phyloP scores from a whole-genome alignment of 2,888 invertebrate genomes.

The Urechis unicinctus region DNA sequence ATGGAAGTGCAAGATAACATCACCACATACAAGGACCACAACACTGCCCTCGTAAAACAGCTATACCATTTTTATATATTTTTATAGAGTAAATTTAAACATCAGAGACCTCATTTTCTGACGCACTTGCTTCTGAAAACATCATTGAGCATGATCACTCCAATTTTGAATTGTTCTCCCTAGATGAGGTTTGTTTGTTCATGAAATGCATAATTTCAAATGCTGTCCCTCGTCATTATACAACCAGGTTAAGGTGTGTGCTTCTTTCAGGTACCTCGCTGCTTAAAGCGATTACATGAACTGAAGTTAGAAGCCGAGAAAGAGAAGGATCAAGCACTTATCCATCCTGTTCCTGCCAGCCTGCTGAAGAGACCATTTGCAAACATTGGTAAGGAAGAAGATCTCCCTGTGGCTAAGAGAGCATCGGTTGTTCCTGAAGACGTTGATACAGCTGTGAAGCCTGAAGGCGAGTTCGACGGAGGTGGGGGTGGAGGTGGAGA shows the following conservation, averaged over 20 bases:
- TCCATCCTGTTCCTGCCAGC: no score
- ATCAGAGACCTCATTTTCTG: no score
- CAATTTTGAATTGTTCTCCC: no score
- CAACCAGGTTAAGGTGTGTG: no score
- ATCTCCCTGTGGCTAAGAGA: not conserved
- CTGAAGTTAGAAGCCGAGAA: slow-evolving; percentile 5
- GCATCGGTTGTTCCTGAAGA: slow-evolving; percentile 5
- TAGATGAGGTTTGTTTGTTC: no score
- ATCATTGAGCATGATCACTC: no score
- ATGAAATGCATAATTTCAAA: no score
- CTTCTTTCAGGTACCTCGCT: slow-evolving; percentile 3
- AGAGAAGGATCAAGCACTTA: not conserved
- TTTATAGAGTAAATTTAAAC: no score
- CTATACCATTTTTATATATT: no score
- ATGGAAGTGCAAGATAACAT: slow-evolving; percentile 97
- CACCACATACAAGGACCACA: slow-evolving; percentile 79
- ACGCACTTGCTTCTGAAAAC: no score
- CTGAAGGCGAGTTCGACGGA: not conserved
- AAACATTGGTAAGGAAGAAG: slow-evolving; percentile 12
- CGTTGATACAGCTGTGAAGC: not conserved
- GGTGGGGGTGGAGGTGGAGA: not conserved
- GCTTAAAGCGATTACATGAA: slow-evolving; percentile 4
- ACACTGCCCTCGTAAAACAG: slow-evolving; percentile 69
- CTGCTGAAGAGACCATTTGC: slow-evolving; percentile 26
- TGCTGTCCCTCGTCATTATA: no score